Base-by-base conservation (phyloP, 2,797 vertebrate genomes). In the Otus scops region DNA sequence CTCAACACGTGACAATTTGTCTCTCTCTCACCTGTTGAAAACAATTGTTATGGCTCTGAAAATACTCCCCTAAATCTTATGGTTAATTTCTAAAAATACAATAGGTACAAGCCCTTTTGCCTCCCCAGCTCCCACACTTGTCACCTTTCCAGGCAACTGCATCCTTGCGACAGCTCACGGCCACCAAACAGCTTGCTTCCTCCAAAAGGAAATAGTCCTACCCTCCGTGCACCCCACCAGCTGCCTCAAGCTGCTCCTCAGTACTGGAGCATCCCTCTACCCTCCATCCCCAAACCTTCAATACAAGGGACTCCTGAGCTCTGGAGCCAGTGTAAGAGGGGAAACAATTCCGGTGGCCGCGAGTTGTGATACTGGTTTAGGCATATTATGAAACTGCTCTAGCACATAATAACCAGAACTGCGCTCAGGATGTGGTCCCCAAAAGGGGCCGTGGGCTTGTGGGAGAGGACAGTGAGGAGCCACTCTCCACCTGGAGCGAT, bases 151-250 rank as follows among this genome's bases (percentile, higher is more conserved):
- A 65, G 57, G 47, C 6, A 22, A 34, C 51, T 60, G 68, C 36
- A 41, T 23, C 61, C 51, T 30, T 7, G n/a, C 15, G n/a, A 45
- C 36, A 26, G 27, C 27, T 47, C 0, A 0, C 1, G 9, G 54
- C 39, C 74, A 48, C 32, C 1, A 0, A 78, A n/a, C 18, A 32
- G 48, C 21, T 12, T 45, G 43, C 6, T 24, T 57, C 18, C 27
- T 38, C n/a, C 57, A 26, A 38, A 39, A 73, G 12, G 32, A 18
- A 5, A 36, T 8, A 26, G 34, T 24, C 45, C 13, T 19, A 5
- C 0, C 0, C 17, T 12, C 34, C 1, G 1, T 9, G 54, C 14
- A 48, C 5, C 38, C 68, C 43, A 32, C 2, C 47, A 61, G n/a
- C 18, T 10, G n/a, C 12, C 30, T 34, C 32, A 18, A 50, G 30